Evolutionary conservation across 2,888 invertebrate genomes (phyloP).

Genomic region (Lampropteryx suffumata): DNA sequence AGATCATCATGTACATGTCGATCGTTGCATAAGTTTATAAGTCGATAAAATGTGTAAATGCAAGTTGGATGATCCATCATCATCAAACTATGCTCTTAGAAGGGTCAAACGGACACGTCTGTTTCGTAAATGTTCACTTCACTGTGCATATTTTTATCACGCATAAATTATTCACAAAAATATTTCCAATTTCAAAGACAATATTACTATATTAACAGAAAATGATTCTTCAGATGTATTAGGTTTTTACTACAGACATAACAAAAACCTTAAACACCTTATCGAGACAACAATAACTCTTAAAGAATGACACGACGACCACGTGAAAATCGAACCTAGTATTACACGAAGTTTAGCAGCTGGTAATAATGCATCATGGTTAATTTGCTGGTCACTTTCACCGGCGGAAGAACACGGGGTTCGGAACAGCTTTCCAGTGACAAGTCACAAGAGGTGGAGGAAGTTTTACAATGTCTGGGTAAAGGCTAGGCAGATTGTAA

Average conservation of each 20-base stretch:
- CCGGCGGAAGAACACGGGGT: conserved; percentile 43
- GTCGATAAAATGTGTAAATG: conserved; percentile 22
- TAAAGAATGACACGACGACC: conserved; percentile 3
- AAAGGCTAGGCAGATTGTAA: neutral
- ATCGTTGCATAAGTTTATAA: conserved; percentile 42
- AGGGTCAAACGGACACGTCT: conserved; percentile 38
- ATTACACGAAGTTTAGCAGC: conserved; percentile 13
- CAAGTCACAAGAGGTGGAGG: conserved; percentile 25
- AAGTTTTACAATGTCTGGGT: conserved; percentile 16
- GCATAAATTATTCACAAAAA: neutral
- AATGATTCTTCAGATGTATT: too few relatives aligned
- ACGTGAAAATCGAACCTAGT: conserved; percentile 4
- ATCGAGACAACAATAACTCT: conserved; percentile 1
- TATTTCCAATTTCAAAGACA: too few relatives aligned
- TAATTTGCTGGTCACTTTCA: conserved; percentile 50
- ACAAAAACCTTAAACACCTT: neutral
- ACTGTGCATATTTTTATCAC: neutral
- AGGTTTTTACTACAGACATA: too few relatives aligned
- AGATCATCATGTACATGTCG: conserved; percentile 40
- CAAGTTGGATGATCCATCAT: conserved; percentile 44
- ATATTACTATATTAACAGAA: too few relatives aligned
- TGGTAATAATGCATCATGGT: conserved; percentile 36
- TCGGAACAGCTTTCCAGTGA: conserved; percentile 40
- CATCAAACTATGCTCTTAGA: conserved; percentile 30
- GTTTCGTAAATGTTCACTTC: conserved; percentile 11